Base-by-base conservation (phyloP, 2,888 invertebrate genomes). In the Parnassius apollo region DNA sequence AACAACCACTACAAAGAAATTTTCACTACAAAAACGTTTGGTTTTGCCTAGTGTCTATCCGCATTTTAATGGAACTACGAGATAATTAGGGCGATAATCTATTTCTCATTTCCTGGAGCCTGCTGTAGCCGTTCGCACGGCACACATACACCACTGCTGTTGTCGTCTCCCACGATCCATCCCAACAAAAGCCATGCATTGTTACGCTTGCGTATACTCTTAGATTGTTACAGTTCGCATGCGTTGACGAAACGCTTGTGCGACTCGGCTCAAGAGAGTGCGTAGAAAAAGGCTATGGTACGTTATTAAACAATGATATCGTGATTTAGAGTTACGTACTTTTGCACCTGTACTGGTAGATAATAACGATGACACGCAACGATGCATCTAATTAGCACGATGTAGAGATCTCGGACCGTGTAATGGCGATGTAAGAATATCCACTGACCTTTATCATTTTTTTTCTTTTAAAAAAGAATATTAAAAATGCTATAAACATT, bases 241-340 rank as follows among this genome's bases (percentile, higher is more conserved):
- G 66, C 64, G 66, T 63, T 72, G 69, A 65, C 70, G 71, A 69
- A 72, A 70, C 61, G 11, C 51, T n/a, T 59, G 44, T 18, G 35
- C 56, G 9, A 46, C 45, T 44, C 8, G 13, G 8, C 35, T 46
- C 59, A 42, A 54, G 46, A 45, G 49, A 13, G 52, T 50, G 48
- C 35, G 56, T 46, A 59, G 10, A 42, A 57, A 62, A 58, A 59
- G 56, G 18, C 42, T 49, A 44, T 22, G 53, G 50, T 55, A 59
- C 48, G n/a, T 18, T 35, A 45, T 7, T 9, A 42, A 48, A 57
- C 62, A 62, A 57, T 62, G 52, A 62, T 52, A 57, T 62, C 57
- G 56, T 44, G 61, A 61, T 61, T 50, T 48, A 53, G 48, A 4
- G 48, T 48, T 48, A 48, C 48, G 48, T 48, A 25, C 12, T 46